Conservation (phyloP, 2,797 vertebrate genomes). For the Ibycter americanus region DNA sequence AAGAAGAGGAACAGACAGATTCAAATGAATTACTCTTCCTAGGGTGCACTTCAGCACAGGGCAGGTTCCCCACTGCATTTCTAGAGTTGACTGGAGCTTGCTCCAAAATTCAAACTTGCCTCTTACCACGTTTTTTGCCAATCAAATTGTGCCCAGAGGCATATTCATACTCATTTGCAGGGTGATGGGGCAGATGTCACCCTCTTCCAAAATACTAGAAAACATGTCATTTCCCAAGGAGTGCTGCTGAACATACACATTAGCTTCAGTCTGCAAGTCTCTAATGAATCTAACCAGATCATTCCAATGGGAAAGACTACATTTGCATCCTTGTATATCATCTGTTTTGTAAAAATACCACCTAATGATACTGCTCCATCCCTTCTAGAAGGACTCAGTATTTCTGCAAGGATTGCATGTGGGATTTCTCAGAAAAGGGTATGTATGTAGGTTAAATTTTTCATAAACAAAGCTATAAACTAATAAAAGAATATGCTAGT, state of each 20-base stretch:
- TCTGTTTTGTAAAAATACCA: neutral
- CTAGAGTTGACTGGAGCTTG: neutral
- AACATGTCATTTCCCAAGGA: rapidly evolving
- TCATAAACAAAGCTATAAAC: neutral
- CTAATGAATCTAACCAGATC: neutral
- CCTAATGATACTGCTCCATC: neutral
- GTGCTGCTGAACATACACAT: neutral
- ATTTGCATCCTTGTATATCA: neutral
- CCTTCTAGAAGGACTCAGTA: neutral
- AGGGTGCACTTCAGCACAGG: neutral
- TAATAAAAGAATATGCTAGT: neutral
- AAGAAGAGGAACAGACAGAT: neutral
- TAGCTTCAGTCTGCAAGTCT: neutral
- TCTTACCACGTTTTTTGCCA: neutral
- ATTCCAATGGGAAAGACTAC: neutral
- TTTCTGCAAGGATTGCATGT: neutral
- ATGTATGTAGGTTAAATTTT: neutral
- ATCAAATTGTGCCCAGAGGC: neutral
- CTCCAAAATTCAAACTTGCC: neutral
- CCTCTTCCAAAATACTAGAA: neutral
- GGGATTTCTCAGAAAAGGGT: neutral
- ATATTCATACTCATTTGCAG: neutral
- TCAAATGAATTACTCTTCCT: neutral
- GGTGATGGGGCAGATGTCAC: neutral
- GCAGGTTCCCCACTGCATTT: neutral